A percentile compares a stretch with the other conserved stretches of the same genome.
Evolutionary conservation across 2,797 vertebrate species (phyloP).

Genomic region (Hippopotamyrus pictus): DNA sequence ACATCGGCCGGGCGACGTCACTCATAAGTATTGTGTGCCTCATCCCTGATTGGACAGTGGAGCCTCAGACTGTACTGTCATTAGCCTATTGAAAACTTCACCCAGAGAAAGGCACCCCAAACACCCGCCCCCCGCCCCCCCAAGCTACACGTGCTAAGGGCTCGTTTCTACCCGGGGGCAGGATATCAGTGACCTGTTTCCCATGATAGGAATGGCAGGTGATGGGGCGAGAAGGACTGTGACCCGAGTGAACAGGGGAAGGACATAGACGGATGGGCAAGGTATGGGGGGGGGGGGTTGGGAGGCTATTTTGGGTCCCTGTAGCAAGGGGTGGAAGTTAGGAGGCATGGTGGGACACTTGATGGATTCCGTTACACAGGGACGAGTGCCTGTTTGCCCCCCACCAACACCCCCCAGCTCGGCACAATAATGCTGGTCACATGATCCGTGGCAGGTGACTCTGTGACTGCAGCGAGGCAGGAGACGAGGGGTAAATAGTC

Average conservation of each 20-base stretch:
- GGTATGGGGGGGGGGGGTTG: neutral
- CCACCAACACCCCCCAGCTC: neutral
- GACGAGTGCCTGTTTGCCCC: neutral
- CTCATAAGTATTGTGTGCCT: neutral
- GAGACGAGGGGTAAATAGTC: neutral
- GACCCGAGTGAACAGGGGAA: neutral
- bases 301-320: neutral
- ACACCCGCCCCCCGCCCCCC: neutral
- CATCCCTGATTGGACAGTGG: neutral
- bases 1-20: neutral
- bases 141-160: neutral
- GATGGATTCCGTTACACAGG: neutral
- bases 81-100: neutral
- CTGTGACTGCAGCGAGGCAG: neutral
- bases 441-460: neutral
- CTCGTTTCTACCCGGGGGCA: neutral
- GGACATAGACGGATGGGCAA: neutral
- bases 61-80: neutral
- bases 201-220: neutral
- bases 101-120: neutral
- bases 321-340: neutral
- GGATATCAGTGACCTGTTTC: neutral
- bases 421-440: neutral
- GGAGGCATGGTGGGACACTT: neutral
- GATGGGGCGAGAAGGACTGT: neutral